Evolutionary conservation across 1,140 invertebrate species (phyloP).

Genomic region (Radopholus similis): DNA sequence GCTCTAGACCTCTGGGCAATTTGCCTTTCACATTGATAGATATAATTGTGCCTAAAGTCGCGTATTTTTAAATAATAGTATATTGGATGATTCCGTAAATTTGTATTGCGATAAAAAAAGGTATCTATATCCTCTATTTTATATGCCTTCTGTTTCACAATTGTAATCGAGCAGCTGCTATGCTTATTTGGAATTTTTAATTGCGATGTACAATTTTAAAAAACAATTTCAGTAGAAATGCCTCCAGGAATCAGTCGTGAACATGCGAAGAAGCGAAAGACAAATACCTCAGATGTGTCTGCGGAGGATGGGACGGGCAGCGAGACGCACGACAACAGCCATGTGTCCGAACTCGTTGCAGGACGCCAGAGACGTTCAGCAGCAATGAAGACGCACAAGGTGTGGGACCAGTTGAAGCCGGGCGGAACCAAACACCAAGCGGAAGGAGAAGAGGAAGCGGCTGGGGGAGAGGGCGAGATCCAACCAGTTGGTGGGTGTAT

Average conservation of each 20-base stretch:
- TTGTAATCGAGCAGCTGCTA: too few relatives aligned
- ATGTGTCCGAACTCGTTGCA: neutral
- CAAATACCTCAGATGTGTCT: constrained; percentile 8
- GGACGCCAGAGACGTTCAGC: constrained; percentile 14
- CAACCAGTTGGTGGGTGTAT: neutral
- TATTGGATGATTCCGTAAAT: too few relatives aligned
- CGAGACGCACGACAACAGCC: constrained; percentile 3
- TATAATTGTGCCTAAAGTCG: neutral
- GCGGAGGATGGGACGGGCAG: neutral
- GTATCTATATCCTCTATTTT: constrained; percentile 1
- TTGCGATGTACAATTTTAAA: too few relatives aligned
- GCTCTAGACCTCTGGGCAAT: too few relatives aligned
- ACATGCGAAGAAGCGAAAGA: neutral
- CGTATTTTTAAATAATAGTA: too few relatives aligned
- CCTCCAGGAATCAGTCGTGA: constrained; percentile 8
- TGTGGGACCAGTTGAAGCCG: constrained; percentile 11
- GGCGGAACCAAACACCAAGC: constrained; percentile 4
- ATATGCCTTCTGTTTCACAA: neutral
- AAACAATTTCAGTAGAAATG: constrained; percentile 11
- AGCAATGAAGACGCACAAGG: constrained; percentile 14
- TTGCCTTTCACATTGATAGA: too few relatives aligned
- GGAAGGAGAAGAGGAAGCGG: neutral
- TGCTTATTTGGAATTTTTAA: neutral
- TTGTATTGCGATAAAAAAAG: neutral
- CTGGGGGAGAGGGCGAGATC: neutral